Evolutionary conservation across 2,113 vertebrate species (phyloP), one percentile per base, ranked within the genome.

Genomic region (Brachypodius melanocephalos): DNA sequence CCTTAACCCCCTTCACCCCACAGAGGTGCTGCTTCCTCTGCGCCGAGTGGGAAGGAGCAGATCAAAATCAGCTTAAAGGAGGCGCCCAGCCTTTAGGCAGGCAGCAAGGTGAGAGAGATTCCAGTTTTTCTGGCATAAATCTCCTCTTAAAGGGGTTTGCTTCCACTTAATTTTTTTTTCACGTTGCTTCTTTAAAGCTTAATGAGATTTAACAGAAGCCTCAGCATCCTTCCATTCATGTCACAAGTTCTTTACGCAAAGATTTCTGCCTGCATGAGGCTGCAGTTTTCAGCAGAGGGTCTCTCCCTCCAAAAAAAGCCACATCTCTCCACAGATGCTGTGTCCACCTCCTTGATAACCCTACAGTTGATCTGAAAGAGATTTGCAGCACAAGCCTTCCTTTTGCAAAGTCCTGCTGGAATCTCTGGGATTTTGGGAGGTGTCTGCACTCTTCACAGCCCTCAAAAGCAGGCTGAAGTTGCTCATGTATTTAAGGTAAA

Each of bases 111-210:
- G 85, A 95, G 66, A 78, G 29, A 34, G 45, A 85, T 90, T 85
- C 71, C 78, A 52, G 17, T 17, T 84, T 78, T 75, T 65, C 34
- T 57, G 61, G 62, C 38, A 62, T 58, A 88, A 88, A 94, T 94
- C 81, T 83, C 77, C 38, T 92, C 72, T 84, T 83, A 76, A 80
- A 79, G 34, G 73, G 58, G 68, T 71, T 95, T 91, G 40, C 34
- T 91, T 73, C 48, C 36, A 48, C 43, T 71, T 81, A 8, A 2
- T 54, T 51, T 62, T n/a, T 12, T 29, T 80, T 61, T 25, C 4
- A 51, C 0, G 2, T 79, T 71, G 59, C 65, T 88, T 28, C 87
- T 89, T 75, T 61, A 87, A 78, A 85, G 49, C 77, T 89, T 91
- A 80, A 73, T 63, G 65, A 88, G 88, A 88, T 77, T 93, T 88